Evolutionary conservation across 2,888 invertebrate genomes (phyloP), one percentile per base, ranked within the genome.

Genomic region (Eupelmus urozonus): DNA sequence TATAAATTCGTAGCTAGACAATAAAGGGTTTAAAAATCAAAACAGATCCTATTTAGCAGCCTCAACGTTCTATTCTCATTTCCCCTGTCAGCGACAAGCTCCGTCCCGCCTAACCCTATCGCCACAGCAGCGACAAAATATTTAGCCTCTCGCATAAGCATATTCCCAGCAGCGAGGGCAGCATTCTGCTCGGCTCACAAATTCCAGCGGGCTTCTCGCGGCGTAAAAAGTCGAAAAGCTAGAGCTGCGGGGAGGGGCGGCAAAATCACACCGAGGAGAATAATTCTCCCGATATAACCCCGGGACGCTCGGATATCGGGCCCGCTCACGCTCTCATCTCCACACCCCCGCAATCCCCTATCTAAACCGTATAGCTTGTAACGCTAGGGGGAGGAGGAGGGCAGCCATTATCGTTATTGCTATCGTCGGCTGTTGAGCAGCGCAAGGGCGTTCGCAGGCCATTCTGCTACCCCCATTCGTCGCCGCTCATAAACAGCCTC

Each of bases 341-440:
- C 29, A 25, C 9, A 13, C 42, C 42, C 25, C 25, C 40, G 27
- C 13, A 45, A 16, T 51, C 51, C 2, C 51, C 51, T 25, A 66
- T 53, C 66, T 66, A 34, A 20, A 25, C 51, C 62, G n/a, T n/a
- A 40, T 60, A 40, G 49, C 63, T 65, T 65, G 51, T 51, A 51
- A 63, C 25, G 45, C 55, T 4, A 55, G 11, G 1, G 53, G 53
- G 49, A 16, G 49, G 49, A 49, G 16, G 49, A 49, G n/a, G 49
- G n/a, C 70, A 27, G 72, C 72, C 72, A 75, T 81, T 74, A 81
- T 79, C 77, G 77, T 79, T 81, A 81, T 81, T 79, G 77, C 79
- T 29, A 60, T 49, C 67, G 57, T 69, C 42, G 67, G 25, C 4
- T 63, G 62, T 63, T 16, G 40, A 60, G 45, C n/a, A 45, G 16